phyloP scores from a whole-genome alignment of 1,140 invertebrate species.

The Nasonia longicornis region DNA sequence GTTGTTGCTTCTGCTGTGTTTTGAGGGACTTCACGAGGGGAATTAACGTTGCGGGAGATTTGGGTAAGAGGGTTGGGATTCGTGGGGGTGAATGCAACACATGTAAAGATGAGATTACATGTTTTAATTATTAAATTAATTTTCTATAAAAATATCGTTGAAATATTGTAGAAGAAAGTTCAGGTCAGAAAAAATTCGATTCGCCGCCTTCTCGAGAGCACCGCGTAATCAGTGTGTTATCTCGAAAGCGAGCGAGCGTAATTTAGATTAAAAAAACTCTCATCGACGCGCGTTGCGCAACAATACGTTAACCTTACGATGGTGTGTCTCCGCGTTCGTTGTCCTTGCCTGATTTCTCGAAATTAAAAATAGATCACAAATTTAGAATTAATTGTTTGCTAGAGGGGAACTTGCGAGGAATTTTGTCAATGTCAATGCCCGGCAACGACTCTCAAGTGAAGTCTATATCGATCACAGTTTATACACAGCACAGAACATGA shows the following conservation, averaged over 20 bases:
- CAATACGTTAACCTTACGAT: slow-evolving; percentile 40
- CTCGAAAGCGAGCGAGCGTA: slow-evolving; percentile 24
- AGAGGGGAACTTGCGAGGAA: background rate
- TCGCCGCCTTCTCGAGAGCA: background rate
- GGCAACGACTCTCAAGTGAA: background rate
- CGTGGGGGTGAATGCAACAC: too few relatives aligned
- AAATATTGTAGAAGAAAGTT: background rate
- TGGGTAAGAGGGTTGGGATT: too few relatives aligned
- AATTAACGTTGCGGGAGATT: too few relatives aligned
- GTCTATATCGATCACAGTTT: slow-evolving; percentile 22
- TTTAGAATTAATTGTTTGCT: too few relatives aligned
- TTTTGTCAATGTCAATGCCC: slow-evolving; percentile 33
- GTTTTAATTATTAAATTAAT: too few relatives aligned
- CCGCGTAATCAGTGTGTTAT: slow-evolving; percentile 31
- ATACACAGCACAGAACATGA: background rate
- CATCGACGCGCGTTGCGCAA: slow-evolving; percentile 28
- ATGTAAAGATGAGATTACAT: too few relatives aligned
- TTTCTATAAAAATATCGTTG: too few relatives aligned
- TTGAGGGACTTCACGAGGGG: too few relatives aligned
- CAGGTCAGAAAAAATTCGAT: background rate
- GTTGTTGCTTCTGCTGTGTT: too few relatives aligned
- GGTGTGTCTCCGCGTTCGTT: too few relatives aligned
- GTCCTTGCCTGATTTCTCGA: too few relatives aligned
- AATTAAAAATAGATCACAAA: too few relatives aligned
- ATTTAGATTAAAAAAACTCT: slow-evolving; percentile 41